Base-by-base conservation (phyloP, 2,888 invertebrate genomes). In the Crematogaster levior region DNA sequence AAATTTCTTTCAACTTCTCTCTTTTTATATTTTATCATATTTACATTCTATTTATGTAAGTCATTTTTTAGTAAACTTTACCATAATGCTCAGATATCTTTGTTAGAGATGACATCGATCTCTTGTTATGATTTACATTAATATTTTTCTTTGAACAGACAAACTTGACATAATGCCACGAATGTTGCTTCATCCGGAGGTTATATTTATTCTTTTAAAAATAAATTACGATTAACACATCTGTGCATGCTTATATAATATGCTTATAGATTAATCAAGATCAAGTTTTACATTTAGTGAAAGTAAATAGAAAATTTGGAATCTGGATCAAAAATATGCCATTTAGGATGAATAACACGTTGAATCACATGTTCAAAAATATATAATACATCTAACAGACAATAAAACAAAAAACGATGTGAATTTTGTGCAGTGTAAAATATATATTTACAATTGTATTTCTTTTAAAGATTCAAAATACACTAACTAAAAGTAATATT, bases 241-340 rank as follows among this genome's bases (percentile, higher is more conserved):
- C 21, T 12, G 6, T 6, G n/a, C n/a, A n/a, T n/a, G n/a, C n/a
- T 7, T 34, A 18, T 10, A 34, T 70, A 21, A 68, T 51, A 9
- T 53, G 18, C n/a, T n/a, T 10, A 58, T 0, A 40, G 5, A 40
- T 43, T 18, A 21, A 10, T 61, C 21, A 7, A 60, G 0, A 43
- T 27, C 9, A 27, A 37, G 12, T 5, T 18, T 58, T 83, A 88
- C 83, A 80, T 85, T 82, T 34, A 51, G 0, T 3, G 43, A 34
- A n/a, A 48, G 18, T 77, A 81, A 15, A 90, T 85, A n/a, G 27
- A 87, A 65, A 90, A 92, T 90, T 91, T 92, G 84, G 75, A 89
- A 6, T 61, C 53, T 85, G 21, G 79, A 65, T 63, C 87, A 83
- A 85, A 89, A 82, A 5, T 43, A 65, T 58, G 89, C 86, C 92